phyloP scores from a whole-genome alignment of 1,140 invertebrate species.

The Mizuhopecten yessoensis region DNA sequence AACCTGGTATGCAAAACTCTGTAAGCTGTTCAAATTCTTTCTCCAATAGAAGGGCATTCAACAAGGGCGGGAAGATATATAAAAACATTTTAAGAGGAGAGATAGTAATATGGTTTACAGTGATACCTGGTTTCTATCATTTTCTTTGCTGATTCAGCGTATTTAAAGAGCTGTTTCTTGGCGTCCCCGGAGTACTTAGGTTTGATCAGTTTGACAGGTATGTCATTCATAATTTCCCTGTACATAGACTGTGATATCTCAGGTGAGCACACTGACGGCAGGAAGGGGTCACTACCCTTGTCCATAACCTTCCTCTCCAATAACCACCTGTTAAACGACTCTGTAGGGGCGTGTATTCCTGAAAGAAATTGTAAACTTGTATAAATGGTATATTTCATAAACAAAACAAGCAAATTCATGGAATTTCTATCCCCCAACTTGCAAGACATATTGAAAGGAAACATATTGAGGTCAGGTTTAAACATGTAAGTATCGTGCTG shows the following conservation, averaged over 20 bases:
- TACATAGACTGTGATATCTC: conserved; percentile 98
- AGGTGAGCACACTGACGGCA: conserved; percentile 95
- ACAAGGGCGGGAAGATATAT: no score
- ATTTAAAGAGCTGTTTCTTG: conserved; percentile 96
- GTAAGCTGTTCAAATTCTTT: no score
- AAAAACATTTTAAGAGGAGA: no score
- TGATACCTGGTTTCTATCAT: conserved; percentile 93
- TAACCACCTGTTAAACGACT: conserved; percentile 98
- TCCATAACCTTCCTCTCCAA: conserved; percentile 97
- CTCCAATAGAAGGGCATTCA: no score
- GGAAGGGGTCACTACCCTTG: conserved; percentile 89
- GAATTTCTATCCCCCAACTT: no score
- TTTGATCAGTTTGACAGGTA: conserved; percentile 96
- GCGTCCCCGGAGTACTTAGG: conserved; percentile 98
- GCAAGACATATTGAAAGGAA: no score
- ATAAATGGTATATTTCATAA: no score
- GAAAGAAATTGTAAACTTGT: conserved; percentile 61
- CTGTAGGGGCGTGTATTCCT: conserved; percentile 96
- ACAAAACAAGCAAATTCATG: no score
- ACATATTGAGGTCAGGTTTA: no score
- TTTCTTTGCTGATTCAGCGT: conserved; percentile 98
- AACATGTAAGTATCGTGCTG: no score
- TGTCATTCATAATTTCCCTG: conserved; percentile 99
- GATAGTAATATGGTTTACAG: no score
- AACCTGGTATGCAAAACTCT: no score